A percentile compares a stretch with the other conserved stretches of the same genome.
Conservation (phyloP, 2,797 vertebrate genomes). For the Poecilia picta region DNA sequence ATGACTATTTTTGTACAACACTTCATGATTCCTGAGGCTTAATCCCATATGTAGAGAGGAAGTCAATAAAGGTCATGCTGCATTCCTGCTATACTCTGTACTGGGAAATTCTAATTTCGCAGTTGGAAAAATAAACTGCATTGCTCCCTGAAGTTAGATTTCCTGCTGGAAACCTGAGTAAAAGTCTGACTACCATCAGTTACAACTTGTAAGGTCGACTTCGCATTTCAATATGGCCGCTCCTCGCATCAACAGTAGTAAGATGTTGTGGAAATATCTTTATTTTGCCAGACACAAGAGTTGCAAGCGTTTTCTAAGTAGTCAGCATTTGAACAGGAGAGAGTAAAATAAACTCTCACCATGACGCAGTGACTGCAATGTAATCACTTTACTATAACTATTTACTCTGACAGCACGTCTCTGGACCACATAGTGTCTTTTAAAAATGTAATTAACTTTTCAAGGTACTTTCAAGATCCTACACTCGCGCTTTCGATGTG, state of each 20-base stretch:
- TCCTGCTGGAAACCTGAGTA: too few relatives aligned
- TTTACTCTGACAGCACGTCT: background rate
- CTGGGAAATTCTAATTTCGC: too few relatives aligned
- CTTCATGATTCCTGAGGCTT: background rate
- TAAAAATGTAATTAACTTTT: background rate
- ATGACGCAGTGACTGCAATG: background rate
- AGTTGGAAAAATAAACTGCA: too few relatives aligned
- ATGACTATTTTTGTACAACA: background rate
- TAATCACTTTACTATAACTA: background rate
- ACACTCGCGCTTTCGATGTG: background rate
- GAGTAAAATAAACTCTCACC: background rate
- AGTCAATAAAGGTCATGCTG: background rate
- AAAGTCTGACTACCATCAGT: too few relatives aligned
- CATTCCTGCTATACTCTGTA: too few relatives aligned
- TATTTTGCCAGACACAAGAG: too few relatives aligned
- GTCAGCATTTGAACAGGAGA: background rate
- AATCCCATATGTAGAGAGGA: background rate
- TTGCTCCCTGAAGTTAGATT: too few relatives aligned
- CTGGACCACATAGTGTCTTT: background rate
- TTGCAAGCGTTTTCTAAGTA: background rate
- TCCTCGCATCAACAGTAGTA: too few relatives aligned
- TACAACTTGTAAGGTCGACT: too few relatives aligned
- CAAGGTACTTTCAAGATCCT: background rate
- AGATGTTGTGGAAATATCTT: too few relatives aligned
- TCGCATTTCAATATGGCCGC: too few relatives aligned